Evolutionary conservation across 2,888 invertebrate genomes (phyloP).

Genomic region (Tetheella fluctuosa): DNA sequence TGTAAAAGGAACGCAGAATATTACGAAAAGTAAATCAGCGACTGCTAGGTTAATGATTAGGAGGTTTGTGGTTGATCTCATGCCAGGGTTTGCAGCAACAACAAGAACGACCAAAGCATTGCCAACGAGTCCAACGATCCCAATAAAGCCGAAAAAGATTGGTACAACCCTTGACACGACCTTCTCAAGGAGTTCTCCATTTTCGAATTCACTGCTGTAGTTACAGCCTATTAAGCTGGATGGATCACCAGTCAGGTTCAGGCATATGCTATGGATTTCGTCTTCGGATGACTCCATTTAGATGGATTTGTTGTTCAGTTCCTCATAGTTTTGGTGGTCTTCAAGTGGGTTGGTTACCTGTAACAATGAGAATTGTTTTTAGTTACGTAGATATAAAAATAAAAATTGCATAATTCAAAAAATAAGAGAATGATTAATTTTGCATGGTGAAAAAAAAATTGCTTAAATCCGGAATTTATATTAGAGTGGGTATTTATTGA

Average conservation of each 20-base stretch:
- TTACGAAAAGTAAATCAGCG: slow-evolving; percentile 95
- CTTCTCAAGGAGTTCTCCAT: slow-evolving; percentile 83
- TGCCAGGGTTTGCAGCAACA: slow-evolving; percentile 93
- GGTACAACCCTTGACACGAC: slow-evolving; percentile 90
- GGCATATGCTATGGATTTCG: slow-evolving; percentile 73
- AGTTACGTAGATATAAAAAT: neutral
- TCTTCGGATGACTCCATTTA: slow-evolving; percentile 75
- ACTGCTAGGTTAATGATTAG: slow-evolving; percentile 95
- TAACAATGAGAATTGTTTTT: slow-evolving; percentile 43
- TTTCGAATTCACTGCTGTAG: slow-evolving; percentile 71
- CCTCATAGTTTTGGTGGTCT: slow-evolving; percentile 38
- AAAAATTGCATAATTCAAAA: neutral
- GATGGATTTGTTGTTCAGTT: slow-evolving; percentile 32
- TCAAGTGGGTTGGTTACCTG: slow-evolving; percentile 44
- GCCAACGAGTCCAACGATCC: slow-evolving; percentile 94
- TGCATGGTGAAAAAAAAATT: no score
- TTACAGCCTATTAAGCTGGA: slow-evolving; percentile 65
- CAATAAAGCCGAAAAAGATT: slow-evolving; percentile 93
- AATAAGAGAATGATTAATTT: no score
- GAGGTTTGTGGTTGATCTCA: slow-evolving; percentile 96
- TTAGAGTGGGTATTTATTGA: no score
- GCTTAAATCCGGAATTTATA: no score
- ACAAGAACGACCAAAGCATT: slow-evolving; percentile 95
- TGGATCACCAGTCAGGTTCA: slow-evolving; percentile 70
- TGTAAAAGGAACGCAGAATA: slow-evolving; percentile 97